A percentile compares a stretch with the other conserved stretches of the same genome.
These are phyloP conservation scores for Megalopta genalis DNA, from an alignment of 1,140 invertebrate species.

Conservation along the genomic window DNA sequence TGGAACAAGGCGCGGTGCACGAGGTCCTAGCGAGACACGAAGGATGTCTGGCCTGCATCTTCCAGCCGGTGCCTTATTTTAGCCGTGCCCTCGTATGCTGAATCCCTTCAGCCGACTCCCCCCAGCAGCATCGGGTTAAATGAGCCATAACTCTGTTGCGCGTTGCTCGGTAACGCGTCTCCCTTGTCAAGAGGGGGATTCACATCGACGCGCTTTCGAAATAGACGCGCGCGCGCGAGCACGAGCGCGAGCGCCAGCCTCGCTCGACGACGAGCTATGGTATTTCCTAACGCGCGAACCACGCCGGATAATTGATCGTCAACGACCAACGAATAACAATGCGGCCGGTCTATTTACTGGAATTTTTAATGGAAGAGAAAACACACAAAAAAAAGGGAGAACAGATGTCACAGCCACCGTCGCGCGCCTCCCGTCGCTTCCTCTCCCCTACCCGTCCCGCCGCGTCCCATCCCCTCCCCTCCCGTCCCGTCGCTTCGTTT, in stretches of 20 bases:
- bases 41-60: neutral
- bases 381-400: too few relatives aligned
- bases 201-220: slow-evolving; percentile 47
- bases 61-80: slow-evolving; percentile 24
- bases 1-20: neutral
- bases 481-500: too few relatives aligned
- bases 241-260: too few relatives aligned
- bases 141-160: slow-evolving; percentile 45
- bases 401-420: too few relatives aligned
- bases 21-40: neutral
- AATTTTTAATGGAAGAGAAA: neutral
- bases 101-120: slow-evolving; percentile 15
- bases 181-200: slow-evolving; percentile 32
- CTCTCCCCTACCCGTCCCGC: too few relatives aligned
- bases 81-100: slow-evolving; percentile 22
- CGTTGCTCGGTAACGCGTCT: slow-evolving; percentile 49
- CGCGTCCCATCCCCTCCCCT: too few relatives aligned
- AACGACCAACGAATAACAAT: neutral
- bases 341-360: too few relatives aligned
- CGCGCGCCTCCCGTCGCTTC: too few relatives aligned
- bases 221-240: slow-evolving; percentile 29
- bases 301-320: slow-evolving; percentile 14
- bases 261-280: slow-evolving; percentile 10
- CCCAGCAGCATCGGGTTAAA: slow-evolving; percentile 25
- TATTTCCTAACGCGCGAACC: slow-evolving; percentile 10